Percentiles rank a stretch among this genome's conserved stretches.
Evolutionary conservation across 2,888 invertebrate species (phyloP).

Genomic region (Ochlodes sylvanus): DNA sequence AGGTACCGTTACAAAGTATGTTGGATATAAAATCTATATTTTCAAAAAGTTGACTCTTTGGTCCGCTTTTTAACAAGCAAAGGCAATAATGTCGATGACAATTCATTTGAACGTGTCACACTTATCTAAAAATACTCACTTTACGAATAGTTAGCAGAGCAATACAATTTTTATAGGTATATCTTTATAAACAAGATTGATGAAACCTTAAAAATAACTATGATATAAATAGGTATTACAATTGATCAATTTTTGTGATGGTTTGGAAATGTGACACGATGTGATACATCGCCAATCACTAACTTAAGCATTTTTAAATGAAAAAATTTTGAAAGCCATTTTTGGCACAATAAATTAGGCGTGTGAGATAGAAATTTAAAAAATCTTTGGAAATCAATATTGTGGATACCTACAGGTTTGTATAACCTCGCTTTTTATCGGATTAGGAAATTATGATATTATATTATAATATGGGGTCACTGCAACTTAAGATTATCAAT

Average conservation of each 20-base stretch:
- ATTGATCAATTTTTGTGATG: slow-evolving; percentile 1
- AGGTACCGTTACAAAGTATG: slow-evolving; percentile 55
- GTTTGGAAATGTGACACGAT: not conserved
- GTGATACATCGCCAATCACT: not conserved
- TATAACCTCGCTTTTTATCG: too few relatives aligned
- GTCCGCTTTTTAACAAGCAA: slow-evolving; percentile 81
- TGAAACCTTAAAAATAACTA: slow-evolving; percentile 4
- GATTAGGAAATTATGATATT: too few relatives aligned
- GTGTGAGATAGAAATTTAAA: not conserved
- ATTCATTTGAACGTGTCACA: slow-evolving; percentile 31
- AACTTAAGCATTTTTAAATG: not conserved
- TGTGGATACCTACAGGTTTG: too few relatives aligned
- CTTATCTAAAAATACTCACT: slow-evolving; percentile 24
- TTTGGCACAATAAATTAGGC: slow-evolving; percentile 9
- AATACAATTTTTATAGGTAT: slow-evolving; percentile 8
- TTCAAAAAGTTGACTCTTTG: slow-evolving; percentile 79
- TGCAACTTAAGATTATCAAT: too few relatives aligned
- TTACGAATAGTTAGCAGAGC: slow-evolving; percentile 1
- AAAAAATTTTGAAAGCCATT: not conserved
- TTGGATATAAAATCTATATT: slow-evolving; percentile 70
- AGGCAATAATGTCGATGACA: slow-evolving; percentile 65
- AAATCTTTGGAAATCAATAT: not conserved
- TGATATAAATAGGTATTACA: slow-evolving; percentile 2
- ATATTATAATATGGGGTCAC: too few relatives aligned
- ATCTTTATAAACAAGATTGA: slow-evolving; percentile 5